Conservation (phyloP, 1,140 invertebrate species). For the Tetragonula clypearis region DNA sequence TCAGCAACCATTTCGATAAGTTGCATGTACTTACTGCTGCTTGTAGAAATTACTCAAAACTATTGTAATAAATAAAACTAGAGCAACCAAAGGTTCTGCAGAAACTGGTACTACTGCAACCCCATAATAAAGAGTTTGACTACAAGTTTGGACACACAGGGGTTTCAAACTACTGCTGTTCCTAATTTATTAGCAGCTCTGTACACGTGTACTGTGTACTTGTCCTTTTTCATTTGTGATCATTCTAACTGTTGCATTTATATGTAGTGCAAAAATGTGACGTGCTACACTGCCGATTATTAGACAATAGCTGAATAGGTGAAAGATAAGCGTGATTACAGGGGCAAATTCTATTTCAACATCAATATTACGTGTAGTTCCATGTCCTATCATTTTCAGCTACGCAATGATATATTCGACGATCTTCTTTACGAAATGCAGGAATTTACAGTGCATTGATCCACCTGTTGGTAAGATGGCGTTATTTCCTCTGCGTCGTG, state of each 20-base stretch:
- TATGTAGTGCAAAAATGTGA: constrained; percentile 93
- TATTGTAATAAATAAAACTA: constrained; percentile 77
- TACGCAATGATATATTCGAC: constrained; percentile 96
- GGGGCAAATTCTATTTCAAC: constrained; percentile 95
- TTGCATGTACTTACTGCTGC: constrained; percentile 64
- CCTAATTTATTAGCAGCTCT: constrained; percentile 94
- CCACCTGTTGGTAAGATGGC: constrained; percentile 94
- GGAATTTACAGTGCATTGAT: constrained; percentile 91
- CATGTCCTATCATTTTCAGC: constrained; percentile 95
- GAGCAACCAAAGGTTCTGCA: constrained; percentile 75
- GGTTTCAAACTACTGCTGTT: constrained; percentile 84
- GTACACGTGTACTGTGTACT: constrained; percentile 90
- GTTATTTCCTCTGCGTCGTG: constrained; percentile 96
- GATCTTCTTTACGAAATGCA: constrained; percentile 91
- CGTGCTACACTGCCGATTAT: constrained; percentile 94
- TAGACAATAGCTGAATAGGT: constrained; percentile 88
- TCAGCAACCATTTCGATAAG: constrained; percentile 71
- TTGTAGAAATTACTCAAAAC: constrained; percentile 66
- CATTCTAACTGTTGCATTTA: constrained; percentile 92
- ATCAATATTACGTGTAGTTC: constrained; percentile 92
- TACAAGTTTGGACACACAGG: constrained; percentile 95
- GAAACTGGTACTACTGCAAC: constrained; percentile 80
- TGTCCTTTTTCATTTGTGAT: constrained; percentile 95
- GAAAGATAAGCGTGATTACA: constrained; percentile 94
- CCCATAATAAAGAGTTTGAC: constrained; percentile 85